Evolutionary conservation across 2,888 invertebrate genomes (phyloP).

Genomic region (Pyrgus malvae): DNA sequence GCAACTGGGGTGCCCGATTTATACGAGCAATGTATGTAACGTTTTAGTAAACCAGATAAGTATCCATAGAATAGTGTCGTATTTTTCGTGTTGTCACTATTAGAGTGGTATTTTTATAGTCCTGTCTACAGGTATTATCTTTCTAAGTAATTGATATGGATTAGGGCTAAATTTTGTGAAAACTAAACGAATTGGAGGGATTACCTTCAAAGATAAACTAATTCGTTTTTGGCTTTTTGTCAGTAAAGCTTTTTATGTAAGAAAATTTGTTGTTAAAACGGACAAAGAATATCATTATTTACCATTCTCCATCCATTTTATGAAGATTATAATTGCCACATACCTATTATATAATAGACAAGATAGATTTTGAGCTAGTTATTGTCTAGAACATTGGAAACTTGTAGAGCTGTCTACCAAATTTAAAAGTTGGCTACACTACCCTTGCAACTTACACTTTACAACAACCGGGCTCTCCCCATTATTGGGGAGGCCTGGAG

Average conservation of each 20-base stretch:
- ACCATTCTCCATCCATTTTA: no score
- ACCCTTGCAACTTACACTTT: no score
- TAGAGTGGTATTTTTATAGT: conserved; percentile 49
- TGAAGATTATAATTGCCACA: no score
- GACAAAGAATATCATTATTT: neutral
- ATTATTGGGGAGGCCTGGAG: no score
- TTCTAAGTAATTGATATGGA: conserved; percentile 61
- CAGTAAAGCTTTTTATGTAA: neutral
- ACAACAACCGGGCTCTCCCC: no score
- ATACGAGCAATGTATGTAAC: conserved; percentile 18
- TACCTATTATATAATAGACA: no score
- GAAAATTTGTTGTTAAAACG: neutral
- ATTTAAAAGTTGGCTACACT: no score
- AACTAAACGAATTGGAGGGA: neutral
- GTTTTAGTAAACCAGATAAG: conserved; percentile 7
- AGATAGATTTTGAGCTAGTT: no score
- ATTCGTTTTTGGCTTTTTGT: no score
- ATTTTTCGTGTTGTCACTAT: conserved; percentile 41
- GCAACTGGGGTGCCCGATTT: conserved; percentile 33
- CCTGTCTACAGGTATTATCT: conserved; percentile 55
- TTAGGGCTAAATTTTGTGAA: conserved; percentile 41
- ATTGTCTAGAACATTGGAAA: no score
- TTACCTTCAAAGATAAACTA: neutral
- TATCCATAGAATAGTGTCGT: conserved; percentile 37
- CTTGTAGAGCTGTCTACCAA: no score